Conservation (phyloP, 2,888 invertebrate genomes). For the Microplitis manilae region DNA sequence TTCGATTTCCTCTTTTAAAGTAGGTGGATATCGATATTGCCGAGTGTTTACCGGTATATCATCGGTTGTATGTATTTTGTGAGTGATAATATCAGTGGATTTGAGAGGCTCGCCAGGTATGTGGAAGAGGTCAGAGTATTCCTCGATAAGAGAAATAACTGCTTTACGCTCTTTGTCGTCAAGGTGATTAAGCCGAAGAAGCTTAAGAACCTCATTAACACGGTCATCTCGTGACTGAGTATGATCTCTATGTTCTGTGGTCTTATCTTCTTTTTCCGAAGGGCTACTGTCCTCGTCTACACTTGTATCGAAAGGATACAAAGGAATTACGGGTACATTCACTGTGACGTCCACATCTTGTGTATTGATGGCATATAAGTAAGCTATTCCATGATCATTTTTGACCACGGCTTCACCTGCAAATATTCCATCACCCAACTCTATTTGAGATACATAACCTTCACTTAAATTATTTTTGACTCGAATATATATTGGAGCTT, state of each 20-base stretch:
- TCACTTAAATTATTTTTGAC: neutral
- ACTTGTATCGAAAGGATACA: constrained; percentile 25
- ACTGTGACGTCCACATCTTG: constrained; percentile 27
- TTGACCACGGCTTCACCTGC: constrained; percentile 16
- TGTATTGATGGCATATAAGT: constrained; percentile 26
- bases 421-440: constrained; percentile 22
- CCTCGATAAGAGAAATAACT: constrained; percentile 11
- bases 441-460: constrained; percentile 30
- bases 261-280: neutral
- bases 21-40: constrained; percentile 17
- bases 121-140: constrained; percentile 21
- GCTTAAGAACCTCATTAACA: neutral
- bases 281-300: constrained; percentile 5
- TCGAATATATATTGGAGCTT: neutral
- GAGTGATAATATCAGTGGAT: neutral
- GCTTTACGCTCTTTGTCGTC: constrained; percentile 12
- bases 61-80: constrained; percentile 21
- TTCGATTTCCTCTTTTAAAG: constrained; percentile 2
- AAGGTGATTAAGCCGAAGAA: constrained; percentile 9
- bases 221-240: neutral
- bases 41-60: constrained; percentile 23
- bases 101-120: constrained; percentile 16
- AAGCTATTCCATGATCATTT: constrained; percentile 31
- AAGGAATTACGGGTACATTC: constrained; percentile 7
- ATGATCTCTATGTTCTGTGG: neutral